Base-by-base conservation (phyloP, 2,888 invertebrate genomes). In the Kuschelorhynchus macadamiae region DNA sequence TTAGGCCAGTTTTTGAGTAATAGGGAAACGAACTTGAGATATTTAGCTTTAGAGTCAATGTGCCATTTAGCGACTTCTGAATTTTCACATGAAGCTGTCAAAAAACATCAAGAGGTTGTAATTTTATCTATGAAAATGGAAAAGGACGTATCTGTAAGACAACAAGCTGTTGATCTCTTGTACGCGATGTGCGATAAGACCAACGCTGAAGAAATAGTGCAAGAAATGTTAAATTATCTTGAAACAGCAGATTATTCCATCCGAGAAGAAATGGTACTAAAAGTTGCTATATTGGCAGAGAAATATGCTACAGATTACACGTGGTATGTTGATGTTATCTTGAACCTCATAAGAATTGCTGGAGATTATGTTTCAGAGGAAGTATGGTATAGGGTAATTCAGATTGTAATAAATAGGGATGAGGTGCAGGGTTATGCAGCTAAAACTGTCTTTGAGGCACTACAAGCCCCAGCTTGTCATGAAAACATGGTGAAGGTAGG, bases 401-500 rank as follows among this genome's bases (percentile, higher is more conserved):
- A 99, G 86, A 99, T 99, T 81, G 98, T 99, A 32, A 98, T 99
- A 74, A 99, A 99, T 83, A 90, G 98, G 78, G 98, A 99, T 83
- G 99, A 99, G 85, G 98, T 99, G 1, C 99, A 99, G 85, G 98
- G 97, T 16, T 99, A 99, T 86, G 98, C 99, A 68, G 98, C 98
- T 52, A 99, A 99, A 87, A 99, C 98, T 59, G 98, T 98, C 18
- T 99, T 99, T 86, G 99, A 99, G 87, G 97, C 97, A 63, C 86
- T 98, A 57, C 98, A 99, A 87, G 98, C 98, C 30, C 98, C 98
- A 16, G 98, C 99, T 20, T 99, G 99, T 81, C 99, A 99, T 83
- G 99, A 99, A 85, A 99, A 99, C 84, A 99, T 99, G 99, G 98
- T 99, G 0, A 99, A 99, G 89, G 99, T 99, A 60, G 98, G 98